phyloP scores from a whole-genome alignment of 2,797 vertebrate genomes.

The Crax fasciolata region DNA sequence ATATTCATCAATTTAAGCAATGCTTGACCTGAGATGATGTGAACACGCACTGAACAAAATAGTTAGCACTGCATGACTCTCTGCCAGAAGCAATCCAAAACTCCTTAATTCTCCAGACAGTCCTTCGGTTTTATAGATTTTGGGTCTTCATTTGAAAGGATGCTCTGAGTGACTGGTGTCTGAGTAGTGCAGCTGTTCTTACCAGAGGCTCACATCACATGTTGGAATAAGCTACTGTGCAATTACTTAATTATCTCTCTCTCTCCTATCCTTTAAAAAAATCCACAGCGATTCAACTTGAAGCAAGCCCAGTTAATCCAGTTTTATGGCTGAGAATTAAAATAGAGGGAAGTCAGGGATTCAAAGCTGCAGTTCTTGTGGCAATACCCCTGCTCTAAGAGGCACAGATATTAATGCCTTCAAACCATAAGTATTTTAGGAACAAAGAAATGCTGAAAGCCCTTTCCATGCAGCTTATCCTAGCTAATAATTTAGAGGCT shows the following conservation, averaged over 20 bases:
- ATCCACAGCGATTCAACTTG: conserved; percentile 27
- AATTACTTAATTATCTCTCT: conserved; percentile 72
- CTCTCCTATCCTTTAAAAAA: conserved; percentile 48
- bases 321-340: conserved; percentile 57
- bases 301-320: conserved; percentile 66
- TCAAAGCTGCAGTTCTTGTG: conserved; percentile 28
- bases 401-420: not conserved
- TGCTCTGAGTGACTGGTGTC: conserved; percentile 39
- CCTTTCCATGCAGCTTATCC: conserved; percentile 6
- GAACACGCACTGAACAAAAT: not conserved
- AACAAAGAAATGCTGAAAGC: not conserved
- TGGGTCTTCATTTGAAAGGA: conserved; percentile 36
- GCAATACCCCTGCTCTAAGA: not conserved
- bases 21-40: conserved; percentile 47
- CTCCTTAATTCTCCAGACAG: conserved; percentile 24
- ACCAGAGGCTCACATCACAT: conserved; percentile 54
- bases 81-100: conserved; percentile 33
- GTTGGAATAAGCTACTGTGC: conserved; percentile 67
- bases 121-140: conserved; percentile 20
- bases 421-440: not conserved
- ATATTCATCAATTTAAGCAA: conserved; percentile 45
- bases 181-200: conserved; percentile 60
- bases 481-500: not conserved
- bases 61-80: not conserved
- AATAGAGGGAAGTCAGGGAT: conserved; percentile 25